These are phyloP conservation scores for Lepidostoma basale DNA, from an alignment of 1,140 invertebrate species.

Conservation along the genomic window DNA sequence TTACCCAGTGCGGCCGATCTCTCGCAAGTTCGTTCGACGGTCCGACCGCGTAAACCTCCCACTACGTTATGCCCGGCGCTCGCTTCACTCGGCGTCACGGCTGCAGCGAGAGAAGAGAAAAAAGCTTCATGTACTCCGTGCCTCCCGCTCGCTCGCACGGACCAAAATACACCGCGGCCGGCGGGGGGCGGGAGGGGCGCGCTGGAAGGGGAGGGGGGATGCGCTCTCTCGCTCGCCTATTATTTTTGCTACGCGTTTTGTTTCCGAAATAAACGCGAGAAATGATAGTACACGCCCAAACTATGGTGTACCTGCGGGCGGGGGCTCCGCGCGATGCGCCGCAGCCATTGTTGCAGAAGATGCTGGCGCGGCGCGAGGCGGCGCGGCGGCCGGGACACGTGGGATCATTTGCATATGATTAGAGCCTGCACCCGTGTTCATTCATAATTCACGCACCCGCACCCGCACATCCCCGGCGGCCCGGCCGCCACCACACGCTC, in stretches of 20 bases:
- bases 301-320: conserved; percentile 34
- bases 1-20: conserved; percentile 13
- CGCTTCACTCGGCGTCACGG: conserved; percentile 27
- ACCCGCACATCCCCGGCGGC: conserved; percentile 10
- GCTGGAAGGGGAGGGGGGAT: conserved; percentile 21
- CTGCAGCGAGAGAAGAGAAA: conserved; percentile 38
- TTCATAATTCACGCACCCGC: conserved; percentile 38
- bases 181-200: conserved; percentile 11
- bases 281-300: conserved; percentile 39
- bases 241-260: conserved; percentile 39
- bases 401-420: conserved; percentile 38
- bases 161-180: conserved; percentile 19
- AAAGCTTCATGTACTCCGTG: conserved; percentile 26
- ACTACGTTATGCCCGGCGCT: conserved; percentile 42
- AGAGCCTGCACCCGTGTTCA: conserved; percentile 34
- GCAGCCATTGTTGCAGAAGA: conserved; percentile 28
- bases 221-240: conserved; percentile 39
- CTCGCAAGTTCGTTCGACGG: conserved; percentile 24
- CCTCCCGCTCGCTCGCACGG: conserved; percentile 28
- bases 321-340: conserved; percentile 20
- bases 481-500: background rate
- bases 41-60: conserved; percentile 37
- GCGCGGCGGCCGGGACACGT: conserved; percentile 24
- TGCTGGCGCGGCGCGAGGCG: background rate
- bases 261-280: conserved; percentile 39